Evolutionary conservation across 2,797 vertebrate genomes (phyloP), one percentile per base, ranked within the genome.

Genomic region (Manis crassicaudata): DNA sequence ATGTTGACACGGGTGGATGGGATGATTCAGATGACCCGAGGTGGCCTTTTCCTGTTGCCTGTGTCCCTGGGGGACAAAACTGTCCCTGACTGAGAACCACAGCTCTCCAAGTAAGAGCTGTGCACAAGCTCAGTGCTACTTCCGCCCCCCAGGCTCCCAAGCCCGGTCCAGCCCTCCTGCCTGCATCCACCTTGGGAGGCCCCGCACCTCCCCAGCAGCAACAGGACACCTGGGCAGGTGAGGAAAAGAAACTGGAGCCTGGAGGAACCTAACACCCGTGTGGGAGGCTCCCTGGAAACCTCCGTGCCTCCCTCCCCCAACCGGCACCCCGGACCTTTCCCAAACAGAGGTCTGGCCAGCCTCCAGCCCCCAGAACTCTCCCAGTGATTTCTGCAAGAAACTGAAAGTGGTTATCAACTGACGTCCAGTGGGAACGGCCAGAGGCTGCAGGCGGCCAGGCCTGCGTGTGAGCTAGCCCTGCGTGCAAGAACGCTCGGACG

Each of bases 1-100:
- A 2, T 7, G 8, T 1, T 23, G 23, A 46, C 2, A 10, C 2
- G 12, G 46, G 46, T 2, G 11, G 46, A 46, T 12, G 37, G 32
- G 75, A 23, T 5, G 4, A 2, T 11, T 27, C 50, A 10, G 16
- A n/a, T 14, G 13, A n/a, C 63, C 72, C 0, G 8, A 60, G 54
- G 21, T 5, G 76, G 16, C 46, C 85, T 90, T 32, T 76, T 32
- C 73, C 79, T 14, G 56, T 21, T 40, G 77, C 46, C 62, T 21
- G 35, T 1, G 1, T 56, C 43, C 20, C 67, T 0, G 1, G 29
- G 58, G 77, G 13, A 70, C 9, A 35, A 13, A 92, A 5, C 1
- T 32, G 20, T 12, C 76, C 13, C 12, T 46, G 4, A 52, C 27
- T 23, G 13, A 62, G 29, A 62, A 40, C 60, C 52, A 20, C 3